phyloP scores from a whole-genome alignment of 2,113 vertebrate genomes.

The Notothenia rossii region DNA sequence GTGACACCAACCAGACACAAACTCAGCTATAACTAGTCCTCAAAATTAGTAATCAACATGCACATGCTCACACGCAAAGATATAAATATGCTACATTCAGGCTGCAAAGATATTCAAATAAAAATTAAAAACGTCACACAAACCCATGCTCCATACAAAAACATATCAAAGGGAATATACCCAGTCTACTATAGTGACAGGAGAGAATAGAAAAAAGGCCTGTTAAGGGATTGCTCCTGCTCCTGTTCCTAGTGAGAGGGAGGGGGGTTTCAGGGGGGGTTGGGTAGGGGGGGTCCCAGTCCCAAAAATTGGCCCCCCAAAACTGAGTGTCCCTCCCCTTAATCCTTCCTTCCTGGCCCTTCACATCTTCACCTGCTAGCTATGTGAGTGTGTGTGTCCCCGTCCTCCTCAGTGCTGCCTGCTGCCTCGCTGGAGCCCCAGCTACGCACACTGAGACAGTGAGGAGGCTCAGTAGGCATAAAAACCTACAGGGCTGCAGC shows the following conservation, averaged over 20 bases:
- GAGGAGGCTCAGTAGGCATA: slow-evolving; percentile 81
- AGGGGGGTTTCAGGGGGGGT: slow-evolving; percentile 33
- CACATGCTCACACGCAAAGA: background rate
- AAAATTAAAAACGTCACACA: slow-evolving; percentile 37
- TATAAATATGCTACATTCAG: background rate
- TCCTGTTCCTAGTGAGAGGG: slow-evolving; percentile 67
- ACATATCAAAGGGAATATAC: slow-evolving; percentile 67
- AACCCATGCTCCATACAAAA: slow-evolving; percentile 50
- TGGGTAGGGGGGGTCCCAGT: slow-evolving; percentile 62
- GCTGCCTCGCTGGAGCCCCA: slow-evolving; percentile 79
- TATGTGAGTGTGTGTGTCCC: slow-evolving; percentile 51
- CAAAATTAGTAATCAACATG: background rate
- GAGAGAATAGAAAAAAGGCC: slow-evolving; percentile 65
- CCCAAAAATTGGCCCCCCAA: slow-evolving; percentile 72
- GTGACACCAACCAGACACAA: slow-evolving; percentile 9
- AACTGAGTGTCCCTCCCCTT: slow-evolving; percentile 61
- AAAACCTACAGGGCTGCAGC: slow-evolving; percentile 80
- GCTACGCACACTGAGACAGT: slow-evolving; percentile 79
- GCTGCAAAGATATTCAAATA: slow-evolving; percentile 19
- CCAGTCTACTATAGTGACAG: slow-evolving; percentile 66
- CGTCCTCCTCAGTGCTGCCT: slow-evolving; percentile 71
- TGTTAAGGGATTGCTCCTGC: slow-evolving; percentile 65
- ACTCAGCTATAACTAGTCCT: slow-evolving; percentile 4
- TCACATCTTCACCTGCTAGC: slow-evolving; percentile 59
- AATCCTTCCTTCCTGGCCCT: slow-evolving; percentile 60